These are phyloP conservation scores for Saturnia pavonia DNA, from an alignment of 2,888 invertebrate species.

Conservation along the genomic window DNA sequence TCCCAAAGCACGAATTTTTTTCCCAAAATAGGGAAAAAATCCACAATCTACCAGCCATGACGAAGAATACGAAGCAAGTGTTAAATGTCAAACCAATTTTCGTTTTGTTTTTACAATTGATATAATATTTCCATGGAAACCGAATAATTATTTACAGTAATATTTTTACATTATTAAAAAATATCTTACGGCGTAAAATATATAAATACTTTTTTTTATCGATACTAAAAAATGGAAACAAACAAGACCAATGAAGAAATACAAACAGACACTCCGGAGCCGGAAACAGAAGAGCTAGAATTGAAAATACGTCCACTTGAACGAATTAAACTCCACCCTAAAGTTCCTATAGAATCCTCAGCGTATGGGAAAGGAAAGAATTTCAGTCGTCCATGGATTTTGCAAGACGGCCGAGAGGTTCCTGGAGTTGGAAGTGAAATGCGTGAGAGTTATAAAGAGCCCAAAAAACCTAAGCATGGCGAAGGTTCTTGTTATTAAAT, in stretches of 20 bases:
- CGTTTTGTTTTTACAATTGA: slow-evolving; percentile 19
- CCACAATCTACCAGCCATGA: too few relatives aligned
- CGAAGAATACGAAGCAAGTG: too few relatives aligned
- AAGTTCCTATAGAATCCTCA: slow-evolving; percentile 67
- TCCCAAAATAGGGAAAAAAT: too few relatives aligned
- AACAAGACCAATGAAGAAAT: slow-evolving; percentile 48
- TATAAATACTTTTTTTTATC: background rate
- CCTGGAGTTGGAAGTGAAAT: slow-evolving; percentile 67
- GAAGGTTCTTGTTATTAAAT: slow-evolving; percentile 45
- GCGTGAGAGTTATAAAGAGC: slow-evolving; percentile 55
- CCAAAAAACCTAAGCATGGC: slow-evolving; percentile 49
- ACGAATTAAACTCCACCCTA: slow-evolving; percentile 63
- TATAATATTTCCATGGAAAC: slow-evolving; percentile 31
- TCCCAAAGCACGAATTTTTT: too few relatives aligned
- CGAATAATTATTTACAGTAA: background rate
- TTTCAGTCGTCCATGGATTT: slow-evolving; percentile 70
- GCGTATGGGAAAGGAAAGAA: slow-evolving; percentile 66
- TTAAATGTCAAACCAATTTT: slow-evolving; percentile 12
- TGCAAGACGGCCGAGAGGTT: slow-evolving; percentile 67
- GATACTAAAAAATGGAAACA: slow-evolving; percentile 34
- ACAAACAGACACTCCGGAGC: slow-evolving; percentile 67
- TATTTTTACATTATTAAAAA: background rate
- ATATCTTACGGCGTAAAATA: background rate
- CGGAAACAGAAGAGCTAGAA: slow-evolving; percentile 45
- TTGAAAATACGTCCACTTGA: slow-evolving; percentile 66